Conservation (phyloP, 2,797 vertebrate species). For the Siniperca obscura region DNA sequence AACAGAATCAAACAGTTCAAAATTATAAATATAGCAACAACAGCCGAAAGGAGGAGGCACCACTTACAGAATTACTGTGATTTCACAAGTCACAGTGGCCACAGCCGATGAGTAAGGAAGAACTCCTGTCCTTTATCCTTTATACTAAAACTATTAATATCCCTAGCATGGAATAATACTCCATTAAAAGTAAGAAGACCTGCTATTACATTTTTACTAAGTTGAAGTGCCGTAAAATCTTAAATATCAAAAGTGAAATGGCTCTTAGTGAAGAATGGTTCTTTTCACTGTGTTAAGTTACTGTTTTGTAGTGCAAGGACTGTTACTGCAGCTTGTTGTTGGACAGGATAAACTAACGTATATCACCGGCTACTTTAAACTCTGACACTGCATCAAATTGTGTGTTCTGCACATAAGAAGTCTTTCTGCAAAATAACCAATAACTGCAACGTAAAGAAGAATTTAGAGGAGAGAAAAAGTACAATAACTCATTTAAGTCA, state of each 20-base stretch:
- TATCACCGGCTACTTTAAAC: background rate
- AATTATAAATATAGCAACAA: too few species aligned
- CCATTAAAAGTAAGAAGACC: background rate
- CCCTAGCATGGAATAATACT: background rate
- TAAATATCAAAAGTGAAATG: background rate
- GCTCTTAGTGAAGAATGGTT: background rate
- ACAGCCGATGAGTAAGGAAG: background rate
- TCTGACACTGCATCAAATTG: background rate
- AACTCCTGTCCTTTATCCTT: background rate
- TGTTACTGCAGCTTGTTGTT: background rate
- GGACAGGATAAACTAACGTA: too few species aligned
- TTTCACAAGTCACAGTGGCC: background rate
- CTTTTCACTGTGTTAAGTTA: background rate
- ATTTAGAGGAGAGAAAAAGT: too few species aligned
- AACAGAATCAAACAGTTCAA: too few species aligned
- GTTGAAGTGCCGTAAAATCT: background rate
- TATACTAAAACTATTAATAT: background rate
- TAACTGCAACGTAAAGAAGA: background rate
- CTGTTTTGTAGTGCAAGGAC: background rate
- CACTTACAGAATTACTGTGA: constrained; percentile 26
- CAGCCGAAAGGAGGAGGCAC: too few species aligned
- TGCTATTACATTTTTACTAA: background rate
- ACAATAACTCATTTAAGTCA: background rate
- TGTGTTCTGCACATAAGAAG: too few species aligned
- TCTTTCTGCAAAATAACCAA: background rate